Evolutionary conservation across 2,113 vertebrate species (phyloP), one percentile per base, ranked within the genome.

Genomic region (Columbina picui): DNA sequence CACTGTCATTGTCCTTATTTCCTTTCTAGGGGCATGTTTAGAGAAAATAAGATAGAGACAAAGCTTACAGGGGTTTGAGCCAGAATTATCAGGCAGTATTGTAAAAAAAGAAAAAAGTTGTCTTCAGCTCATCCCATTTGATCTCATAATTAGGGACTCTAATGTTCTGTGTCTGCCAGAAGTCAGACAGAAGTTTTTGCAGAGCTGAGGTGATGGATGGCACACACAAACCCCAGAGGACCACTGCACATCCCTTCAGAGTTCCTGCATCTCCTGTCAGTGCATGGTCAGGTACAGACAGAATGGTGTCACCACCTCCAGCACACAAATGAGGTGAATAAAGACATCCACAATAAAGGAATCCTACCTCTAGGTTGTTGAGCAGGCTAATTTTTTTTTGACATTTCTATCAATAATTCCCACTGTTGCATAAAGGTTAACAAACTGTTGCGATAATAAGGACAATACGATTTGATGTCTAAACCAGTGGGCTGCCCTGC

Each of bases 171-270:
- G 2, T 61, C 56, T 82, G 61, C 39, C 68, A 68, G 30, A 68
- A 79, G 38, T 52, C 34, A 64, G 55, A 41, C 32, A 59, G 13
- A 86, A 29, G 14, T 60, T 67, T 59, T 34, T 1, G 0, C 0
- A 15, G 56, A 43, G 25, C 34, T 55, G 29, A 74, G 64, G 65
- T 3, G 9, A 55, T 0, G 20, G 23, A 32, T 10, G 18, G 26
- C 3, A 1, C 8, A n/a, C 43, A 59, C 4, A 43, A 17, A 4
- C 16, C 39, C 26, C 32, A 52, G 56, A 63, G 27, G 10, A 70
- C 12, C 2, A 0, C 6, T 38, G 19, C 1, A 1, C 19, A 7
- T 4, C 6, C 12, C 7, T 60, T 32, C 38, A 32, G 47, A 85
- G n/a, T 32, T 63, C 14, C 27, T 38, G 69, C 10, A 2, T 7